Conservation (phyloP, 2,888 invertebrate genomes). For the Podabrus alpinus region DNA sequence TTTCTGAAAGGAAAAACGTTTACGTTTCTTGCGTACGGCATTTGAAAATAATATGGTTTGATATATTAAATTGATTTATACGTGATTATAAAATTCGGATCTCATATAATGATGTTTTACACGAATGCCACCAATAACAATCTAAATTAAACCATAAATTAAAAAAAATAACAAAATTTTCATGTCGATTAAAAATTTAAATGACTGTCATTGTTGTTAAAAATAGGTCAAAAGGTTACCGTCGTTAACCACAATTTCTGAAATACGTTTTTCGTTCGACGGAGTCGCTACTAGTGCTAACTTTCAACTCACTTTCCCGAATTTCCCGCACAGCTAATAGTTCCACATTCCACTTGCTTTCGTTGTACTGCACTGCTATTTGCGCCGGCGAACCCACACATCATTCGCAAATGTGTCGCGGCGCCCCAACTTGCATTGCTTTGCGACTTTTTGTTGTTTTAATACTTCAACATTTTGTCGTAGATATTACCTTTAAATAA, state of each 20-base stretch:
- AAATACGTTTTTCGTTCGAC: constrained; percentile 13
- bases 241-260: constrained; percentile 20
- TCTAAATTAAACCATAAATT: not conserved
- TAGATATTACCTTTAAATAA: not conserved
- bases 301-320: constrained; percentile 18
- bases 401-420: constrained; percentile 37
- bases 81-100: not conserved
- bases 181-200: not conserved
- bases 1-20: not conserved
- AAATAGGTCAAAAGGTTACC: constrained; percentile 13
- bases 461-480: not conserved
- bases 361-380: constrained; percentile 41
- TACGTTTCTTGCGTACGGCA: not conserved
- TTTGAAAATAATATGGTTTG: not conserved
- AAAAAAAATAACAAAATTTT: not conserved
- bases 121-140: not conserved
- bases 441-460: not conserved
- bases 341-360: constrained; percentile 36
- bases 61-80: not conserved
- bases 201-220: constrained; percentile 7
- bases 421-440: constrained; percentile 29
- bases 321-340: constrained; percentile 33
- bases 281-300: constrained; percentile 27
- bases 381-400: constrained; percentile 30
- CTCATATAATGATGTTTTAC: not conserved